phyloP scores from a whole-genome alignment of 2,888 invertebrate genomes.

The Ophioninae sp. region DNA sequence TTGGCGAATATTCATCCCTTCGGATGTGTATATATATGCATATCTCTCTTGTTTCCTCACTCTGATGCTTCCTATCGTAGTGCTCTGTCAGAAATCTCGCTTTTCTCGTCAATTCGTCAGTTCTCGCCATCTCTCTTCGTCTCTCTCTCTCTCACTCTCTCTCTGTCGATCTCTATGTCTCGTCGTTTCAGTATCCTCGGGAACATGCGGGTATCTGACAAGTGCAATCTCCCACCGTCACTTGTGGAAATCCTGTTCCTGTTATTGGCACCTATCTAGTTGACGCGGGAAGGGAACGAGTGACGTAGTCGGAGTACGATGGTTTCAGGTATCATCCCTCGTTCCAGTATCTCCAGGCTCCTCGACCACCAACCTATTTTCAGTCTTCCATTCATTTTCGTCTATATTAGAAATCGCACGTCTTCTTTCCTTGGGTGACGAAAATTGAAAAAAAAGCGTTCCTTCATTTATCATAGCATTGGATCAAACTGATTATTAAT shows the following conservation, averaged over 20 bases:
- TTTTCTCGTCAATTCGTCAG: slow-evolving; percentile 56
- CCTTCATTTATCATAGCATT: neutral
- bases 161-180: slow-evolving; percentile 2
- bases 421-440: neutral
- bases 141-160: slow-evolving; percentile 30
- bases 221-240: slow-evolving; percentile 64
- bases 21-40: slow-evolving; percentile 23
- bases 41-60: slow-evolving; percentile 25
- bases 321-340: neutral
- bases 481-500: neutral
- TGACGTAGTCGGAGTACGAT: neutral
- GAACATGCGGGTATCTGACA: slow-evolving; percentile 63
- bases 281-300: neutral
- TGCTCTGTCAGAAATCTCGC: slow-evolving; percentile 27
- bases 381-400: neutral
- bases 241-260: slow-evolving; percentile 28
- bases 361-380: neutral
- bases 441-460: no score
- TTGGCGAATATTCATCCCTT: slow-evolving; percentile 40
- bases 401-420: neutral
- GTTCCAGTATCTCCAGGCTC: neutral
- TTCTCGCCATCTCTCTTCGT: slow-evolving; percentile 23
- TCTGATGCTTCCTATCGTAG: neutral
- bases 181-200: slow-evolving; percentile 58
- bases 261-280: neutral